These are phyloP conservation scores for Alectoris magna DNA, from an alignment of 2,797 vertebrate genomes.

Conservation along the genomic window DNA sequence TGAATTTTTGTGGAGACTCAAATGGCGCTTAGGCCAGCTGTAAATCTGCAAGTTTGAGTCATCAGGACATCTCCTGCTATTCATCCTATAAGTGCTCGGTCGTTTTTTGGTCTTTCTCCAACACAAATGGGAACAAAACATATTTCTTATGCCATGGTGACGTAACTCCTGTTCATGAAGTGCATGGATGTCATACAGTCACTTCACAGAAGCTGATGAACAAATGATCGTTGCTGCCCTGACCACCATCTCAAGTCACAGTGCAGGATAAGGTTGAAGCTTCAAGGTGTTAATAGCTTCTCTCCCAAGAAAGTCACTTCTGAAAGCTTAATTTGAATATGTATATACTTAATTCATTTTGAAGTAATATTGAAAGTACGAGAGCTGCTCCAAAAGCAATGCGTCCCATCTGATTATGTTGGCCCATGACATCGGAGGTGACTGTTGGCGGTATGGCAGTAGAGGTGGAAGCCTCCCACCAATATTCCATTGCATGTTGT, in stretches of 20 bases:
- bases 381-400: no score
- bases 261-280: neutral
- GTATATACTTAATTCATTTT: neutral
- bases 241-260: neutral
- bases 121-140: neutral
- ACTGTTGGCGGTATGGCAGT: no score
- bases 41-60: neutral
- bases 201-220: neutral
- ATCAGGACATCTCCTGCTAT: neutral
- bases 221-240: neutral
- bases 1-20: neutral
- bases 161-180: neutral
- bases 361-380: neutral
- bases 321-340: neutral
- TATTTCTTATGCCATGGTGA: neutral
- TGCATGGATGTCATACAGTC: neutral
- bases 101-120: neutral
- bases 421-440: no score
- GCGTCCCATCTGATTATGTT: no score
- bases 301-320: neutral
- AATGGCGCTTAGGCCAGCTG: neutral
- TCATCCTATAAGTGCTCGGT: neutral
- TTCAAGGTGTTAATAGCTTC: neutral
- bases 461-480: no score
- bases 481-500: no score